Conservation (phyloP, 2,113 vertebrate species). For the Macrotus californicus region DNA sequence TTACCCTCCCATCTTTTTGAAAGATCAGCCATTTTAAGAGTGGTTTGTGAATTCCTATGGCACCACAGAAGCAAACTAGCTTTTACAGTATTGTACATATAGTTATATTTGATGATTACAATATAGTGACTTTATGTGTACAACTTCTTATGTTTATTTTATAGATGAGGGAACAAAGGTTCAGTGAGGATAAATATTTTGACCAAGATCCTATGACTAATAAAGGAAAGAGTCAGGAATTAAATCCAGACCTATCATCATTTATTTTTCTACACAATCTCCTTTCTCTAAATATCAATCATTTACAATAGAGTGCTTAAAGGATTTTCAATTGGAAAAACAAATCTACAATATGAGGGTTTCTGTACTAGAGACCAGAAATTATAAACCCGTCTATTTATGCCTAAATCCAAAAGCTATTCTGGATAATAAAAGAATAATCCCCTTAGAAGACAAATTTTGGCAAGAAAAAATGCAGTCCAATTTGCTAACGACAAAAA, state of each 20-base stretch:
- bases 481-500: conserved; percentile 51
- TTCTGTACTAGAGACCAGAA: conserved; percentile 35
- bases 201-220: neutral
- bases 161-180: neutral
- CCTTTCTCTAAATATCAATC: neutral
- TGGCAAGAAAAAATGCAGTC: conserved; percentile 47
- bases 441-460: conserved; percentile 45
- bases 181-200: neutral
- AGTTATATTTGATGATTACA: neutral
- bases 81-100: neutral
- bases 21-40: neutral
- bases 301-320: neutral
- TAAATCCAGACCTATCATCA: neutral
- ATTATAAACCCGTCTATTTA: conserved; percentile 48
- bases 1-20: neutral
- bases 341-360: neutral
- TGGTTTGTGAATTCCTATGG: neutral
- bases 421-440: conserved; percentile 32
- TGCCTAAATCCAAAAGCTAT: conserved; percentile 47
- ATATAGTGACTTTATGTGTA: neutral
- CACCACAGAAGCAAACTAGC: neutral
- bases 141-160: neutral
- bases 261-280: neutral
- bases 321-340: neutral
- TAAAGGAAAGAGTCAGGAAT: neutral